Base-by-base conservation (phyloP, 2,113 vertebrate species). In the Phycodurus eques region DNA sequence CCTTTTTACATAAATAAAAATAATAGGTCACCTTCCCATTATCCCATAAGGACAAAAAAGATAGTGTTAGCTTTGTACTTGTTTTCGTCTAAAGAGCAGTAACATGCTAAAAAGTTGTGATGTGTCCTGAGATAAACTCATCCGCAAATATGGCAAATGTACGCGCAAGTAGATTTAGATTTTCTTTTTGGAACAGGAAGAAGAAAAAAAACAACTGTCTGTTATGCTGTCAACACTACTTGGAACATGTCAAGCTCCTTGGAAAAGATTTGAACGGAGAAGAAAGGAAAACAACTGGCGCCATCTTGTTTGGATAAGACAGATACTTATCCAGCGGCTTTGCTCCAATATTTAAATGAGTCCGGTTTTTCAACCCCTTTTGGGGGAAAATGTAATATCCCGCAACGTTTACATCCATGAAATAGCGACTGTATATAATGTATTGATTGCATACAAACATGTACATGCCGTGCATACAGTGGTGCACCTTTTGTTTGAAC, bases 231-330 rank as follows among this genome's bases (percentile, higher is more conserved):
- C 64, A 67, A 71, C 60, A 69, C 57, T 76, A 66, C 39, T 42
- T 63, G 75, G 82, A 76, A 51, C 13, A 60, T 56, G 84, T 78
- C 69, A 62, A 81, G 67, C 73, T 63, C 53, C 43, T 71, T 77
- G 85, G 74, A 83, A 80, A 61, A 20, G 71, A 70, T 76, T 74
- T 84, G 73, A 84, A 81, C 66, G 2, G 20, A 13, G 78, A 87
- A 79, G 77, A 87, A 84, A 84, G 71, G 63, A 60, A 73, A 72
- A 73, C 60, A 61, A 33, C 56, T 75, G 69, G 69, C 73, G 47
- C 64, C 0, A 2, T 72, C 67, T 74, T 54, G 68, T 84, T 75
- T 86, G 82, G 80, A 86, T 66, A 74, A 43, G 72, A 75, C 53
- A 44, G 56, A 53, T 66, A 66, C n/a, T 66, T 47, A 66, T 44